Conservation (phyloP, 2,797 vertebrate species). For the Hemibagrus guttatus region DNA sequence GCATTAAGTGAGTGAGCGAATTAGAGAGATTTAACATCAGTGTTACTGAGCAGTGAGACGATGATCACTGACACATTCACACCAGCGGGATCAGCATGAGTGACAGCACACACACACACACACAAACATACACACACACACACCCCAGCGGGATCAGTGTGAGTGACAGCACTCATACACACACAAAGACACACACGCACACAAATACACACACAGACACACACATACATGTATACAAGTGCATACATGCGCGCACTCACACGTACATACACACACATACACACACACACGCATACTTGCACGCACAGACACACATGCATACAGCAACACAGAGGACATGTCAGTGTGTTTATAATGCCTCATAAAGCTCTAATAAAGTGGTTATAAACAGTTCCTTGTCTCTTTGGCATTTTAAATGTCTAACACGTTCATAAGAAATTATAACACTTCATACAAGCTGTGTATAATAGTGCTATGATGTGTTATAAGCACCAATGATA, state of each 20-base stretch:
- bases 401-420: neutral
- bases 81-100: conserved; percentile 21
- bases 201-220: conserved; percentile 7
- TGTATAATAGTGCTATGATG: neutral
- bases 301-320: too few species aligned
- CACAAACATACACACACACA: conserved; percentile 10
- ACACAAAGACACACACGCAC: conserved; percentile 1
- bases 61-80: conserved; percentile 46
- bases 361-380: neutral
- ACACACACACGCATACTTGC: too few species aligned
- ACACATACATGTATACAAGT: neutral
- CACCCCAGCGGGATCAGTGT: too few species aligned
- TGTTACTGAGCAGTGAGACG: conserved; percentile 36
- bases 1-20: conserved; percentile 39
- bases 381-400: neutral
- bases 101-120: conserved; percentile 24
- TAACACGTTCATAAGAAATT: too few species aligned
- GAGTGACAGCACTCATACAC: conserved; percentile 2
- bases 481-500: neutral
- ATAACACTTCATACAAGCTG: too few species aligned
- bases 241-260: too few species aligned
- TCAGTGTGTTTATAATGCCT: neutral
- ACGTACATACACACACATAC: too few species aligned
- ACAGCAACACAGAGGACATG: too few species aligned
- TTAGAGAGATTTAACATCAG: conserved; percentile 46